Base-by-base conservation (phyloP, 2,113 vertebrate genomes). In the Oncorhynchus tshawytscha region DNA sequence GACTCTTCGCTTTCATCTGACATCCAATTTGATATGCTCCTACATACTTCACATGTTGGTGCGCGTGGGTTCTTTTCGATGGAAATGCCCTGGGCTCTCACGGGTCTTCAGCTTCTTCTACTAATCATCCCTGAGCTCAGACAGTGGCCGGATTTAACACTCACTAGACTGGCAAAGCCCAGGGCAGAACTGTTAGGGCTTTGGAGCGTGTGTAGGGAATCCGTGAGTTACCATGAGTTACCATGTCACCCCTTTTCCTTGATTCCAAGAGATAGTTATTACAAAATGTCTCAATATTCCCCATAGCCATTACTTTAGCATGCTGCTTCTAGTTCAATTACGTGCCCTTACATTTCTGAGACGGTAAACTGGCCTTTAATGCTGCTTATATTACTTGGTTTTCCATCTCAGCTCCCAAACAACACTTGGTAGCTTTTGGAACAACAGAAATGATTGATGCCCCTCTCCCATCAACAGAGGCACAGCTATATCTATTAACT, bases 71-170 rank as follows among this genome's bases (percentile, higher is more conserved):
- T 8, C 34, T 39, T 8, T 39, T 39, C 0, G 0, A 39, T 39
- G 34, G 34, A 39, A 39, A 39, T 39, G 34, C 34, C 34, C 34
- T 39, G 34, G 34, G 34, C 34, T 0, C 34, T 39, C 34, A 8
- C 34, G 0, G 34, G 7, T 8, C 31, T 34, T 34, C 31, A 34
- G 31, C 5, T 34, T 8, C 34, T 39, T 81, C 51, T 74, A 69
- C 48, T 78, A 85, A 83, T 82, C 80, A 73, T 73, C 65, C 51
- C 69, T 75, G 79, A 83, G 73, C 81, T 70, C 79, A 77, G 39
- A 76, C 24, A 81, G 70, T 20, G 72, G 48, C 62, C 12, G 54
- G 48, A 75, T 57, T 76, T 71, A 82, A 72, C 75, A 60, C 72
- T 34, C 27, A 31, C 64, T 59, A 74, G 48, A 34, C 66, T 70